Conservation (phyloP, 1,140 invertebrate genomes). For the Hyles vespertilio region DNA sequence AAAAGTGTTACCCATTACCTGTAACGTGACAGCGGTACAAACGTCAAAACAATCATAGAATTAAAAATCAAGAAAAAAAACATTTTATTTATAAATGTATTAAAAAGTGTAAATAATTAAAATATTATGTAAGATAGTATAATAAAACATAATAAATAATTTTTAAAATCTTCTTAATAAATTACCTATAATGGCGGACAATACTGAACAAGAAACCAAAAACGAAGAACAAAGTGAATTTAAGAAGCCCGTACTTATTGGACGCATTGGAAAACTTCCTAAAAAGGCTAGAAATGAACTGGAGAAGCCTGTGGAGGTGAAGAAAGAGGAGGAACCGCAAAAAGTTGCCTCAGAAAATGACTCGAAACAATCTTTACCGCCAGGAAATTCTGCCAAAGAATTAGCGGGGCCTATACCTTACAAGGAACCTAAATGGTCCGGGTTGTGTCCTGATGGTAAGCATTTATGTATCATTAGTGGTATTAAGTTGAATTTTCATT, state of each 20-base stretch:
- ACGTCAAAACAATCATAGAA: no score
- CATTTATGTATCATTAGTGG: background rate
- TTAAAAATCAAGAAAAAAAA: no score
- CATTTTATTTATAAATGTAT: no score
- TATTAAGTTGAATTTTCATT: no score
- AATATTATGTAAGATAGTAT: no score
- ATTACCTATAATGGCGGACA: slow-evolving; percentile 32
- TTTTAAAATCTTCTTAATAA: no score
- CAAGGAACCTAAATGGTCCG: slow-evolving; percentile 86
- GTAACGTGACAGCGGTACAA: no score
- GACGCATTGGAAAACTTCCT: slow-evolving; percentile 61
- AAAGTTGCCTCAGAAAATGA: slow-evolving; percentile 19
- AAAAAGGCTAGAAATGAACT: slow-evolving; percentile 46
- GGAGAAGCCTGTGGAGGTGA: slow-evolving; percentile 24
- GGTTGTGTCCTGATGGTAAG: slow-evolving; percentile 75
- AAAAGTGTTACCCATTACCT: no score
- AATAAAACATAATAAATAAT: no score
- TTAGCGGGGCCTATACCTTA: slow-evolving; percentile 77
- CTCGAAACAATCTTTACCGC: slow-evolving; percentile 35
- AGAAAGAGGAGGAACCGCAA: slow-evolving; percentile 16
- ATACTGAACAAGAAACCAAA: slow-evolving; percentile 12
- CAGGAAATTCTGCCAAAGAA: slow-evolving; percentile 49
- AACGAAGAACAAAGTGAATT: slow-evolving; percentile 45
- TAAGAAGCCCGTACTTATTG: slow-evolving; percentile 66
- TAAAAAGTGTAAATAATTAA: no score